Percentiles rank a stretch among this genome's conserved stretches.
Conservation (phyloP, 53 echinoderm and acorn worm genomes). For the Zoroaster sp. region DNA sequence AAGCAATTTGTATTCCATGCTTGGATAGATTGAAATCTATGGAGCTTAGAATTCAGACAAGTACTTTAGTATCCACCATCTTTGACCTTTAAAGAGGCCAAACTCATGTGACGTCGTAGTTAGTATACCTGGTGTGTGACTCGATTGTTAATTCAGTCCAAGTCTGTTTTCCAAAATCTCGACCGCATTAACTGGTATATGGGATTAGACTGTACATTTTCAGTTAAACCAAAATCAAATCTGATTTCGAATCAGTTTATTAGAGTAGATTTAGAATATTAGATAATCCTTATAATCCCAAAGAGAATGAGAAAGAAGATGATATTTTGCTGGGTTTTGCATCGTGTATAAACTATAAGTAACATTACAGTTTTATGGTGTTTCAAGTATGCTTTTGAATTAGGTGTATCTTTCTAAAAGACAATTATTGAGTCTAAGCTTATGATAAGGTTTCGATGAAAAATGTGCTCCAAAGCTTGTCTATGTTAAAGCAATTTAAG, state of each 20-base stretch:
- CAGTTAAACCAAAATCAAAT: neutral
- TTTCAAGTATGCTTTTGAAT: neutral
- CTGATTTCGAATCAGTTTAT: neutral
- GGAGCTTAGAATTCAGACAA: too few species aligned
- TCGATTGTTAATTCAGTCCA: neutral
- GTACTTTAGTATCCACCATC: too few species aligned
- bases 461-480: constrained; percentile 32
- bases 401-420: neutral
- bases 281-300: neutral
- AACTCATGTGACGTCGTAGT: neutral
- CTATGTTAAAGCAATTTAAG: constrained; percentile 21
- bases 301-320: neutral
- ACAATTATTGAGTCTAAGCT: neutral
- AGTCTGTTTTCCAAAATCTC: neutral
- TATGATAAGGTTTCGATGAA: neutral
- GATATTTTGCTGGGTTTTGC: neutral
- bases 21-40: too few species aligned
- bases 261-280: neutral
- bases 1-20: neutral
- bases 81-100: neutral
- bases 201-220: constrained; percentile 21
- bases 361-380: neutral
- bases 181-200: neutral
- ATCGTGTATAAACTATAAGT: neutral
- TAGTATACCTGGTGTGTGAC: neutral